Conservation (phyloP, 2,888 invertebrate species). For the Lasioglossum villosulum region DNA sequence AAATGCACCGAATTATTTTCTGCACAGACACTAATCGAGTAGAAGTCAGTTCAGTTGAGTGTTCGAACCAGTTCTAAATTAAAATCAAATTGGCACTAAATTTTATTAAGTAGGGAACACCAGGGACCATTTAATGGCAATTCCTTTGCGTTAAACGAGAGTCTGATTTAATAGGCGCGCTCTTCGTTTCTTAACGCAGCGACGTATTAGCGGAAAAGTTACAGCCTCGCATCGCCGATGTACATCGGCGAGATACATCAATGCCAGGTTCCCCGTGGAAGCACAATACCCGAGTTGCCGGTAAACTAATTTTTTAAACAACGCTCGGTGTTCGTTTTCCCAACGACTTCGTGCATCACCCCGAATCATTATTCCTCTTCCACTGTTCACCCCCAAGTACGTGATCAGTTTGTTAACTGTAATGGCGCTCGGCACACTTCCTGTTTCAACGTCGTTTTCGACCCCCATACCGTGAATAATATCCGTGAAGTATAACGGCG, state of each 20-base stretch:
- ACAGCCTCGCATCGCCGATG: background rate
- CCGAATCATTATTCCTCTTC: slow-evolving; percentile 19
- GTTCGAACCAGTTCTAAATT: background rate
- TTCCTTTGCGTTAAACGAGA: background rate
- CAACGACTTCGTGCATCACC: slow-evolving; percentile 5
- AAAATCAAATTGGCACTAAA: background rate
- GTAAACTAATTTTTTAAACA: slow-evolving; percentile 18
- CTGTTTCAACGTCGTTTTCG: background rate
- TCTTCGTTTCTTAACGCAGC: background rate
- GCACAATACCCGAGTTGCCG: slow-evolving; percentile 7
- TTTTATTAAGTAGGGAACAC: background rate
- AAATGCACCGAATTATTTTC: background rate
- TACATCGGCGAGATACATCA: slow-evolving; percentile 8
- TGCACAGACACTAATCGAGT: background rate
- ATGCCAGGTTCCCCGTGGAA: background rate
- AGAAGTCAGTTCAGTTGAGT: background rate
- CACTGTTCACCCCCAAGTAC: slow-evolving; percentile 4
- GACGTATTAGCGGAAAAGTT: background rate
- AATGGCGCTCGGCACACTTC: background rate
- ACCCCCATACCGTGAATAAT: slow-evolving; percentile 9
- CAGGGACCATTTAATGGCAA: background rate
- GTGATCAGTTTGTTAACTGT: slow-evolving; percentile 15
- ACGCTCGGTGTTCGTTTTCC: background rate
- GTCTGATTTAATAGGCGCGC: background rate
- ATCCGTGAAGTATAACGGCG: background rate